These are phyloP conservation scores for Sympetrum striolatum DNA, from an alignment of 2,888 invertebrate genomes.

Conservation along the genomic window DNA sequence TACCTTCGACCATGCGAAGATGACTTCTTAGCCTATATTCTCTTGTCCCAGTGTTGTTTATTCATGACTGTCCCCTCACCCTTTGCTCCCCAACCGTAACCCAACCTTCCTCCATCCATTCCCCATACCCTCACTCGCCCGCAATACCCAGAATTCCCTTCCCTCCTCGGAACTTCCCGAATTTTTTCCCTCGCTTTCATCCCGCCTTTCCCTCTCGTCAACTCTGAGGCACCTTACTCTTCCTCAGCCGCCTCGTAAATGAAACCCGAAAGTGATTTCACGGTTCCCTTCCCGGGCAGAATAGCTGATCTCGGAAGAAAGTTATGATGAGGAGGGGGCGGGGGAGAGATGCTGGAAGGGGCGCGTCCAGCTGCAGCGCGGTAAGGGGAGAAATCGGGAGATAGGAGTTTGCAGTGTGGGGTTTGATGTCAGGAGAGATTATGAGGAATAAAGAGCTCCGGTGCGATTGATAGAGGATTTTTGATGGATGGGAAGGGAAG, in stretches of 20 bases:
- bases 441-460: background rate
- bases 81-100: too few relatives aligned
- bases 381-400: background rate
- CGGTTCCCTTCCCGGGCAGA: conserved; percentile 27
- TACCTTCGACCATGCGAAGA: too few relatives aligned
- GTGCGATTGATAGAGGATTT: background rate
- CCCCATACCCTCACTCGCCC: background rate
- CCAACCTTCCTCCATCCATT: background rate
- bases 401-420: background rate
- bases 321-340: background rate
- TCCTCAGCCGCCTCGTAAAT: background rate
- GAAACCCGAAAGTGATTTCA: conserved; percentile 41
- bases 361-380: background rate
- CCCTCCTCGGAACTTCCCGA: background rate
- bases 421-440: background rate
- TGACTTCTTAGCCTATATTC: too few relatives aligned
- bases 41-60: too few relatives aligned
- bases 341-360: background rate
- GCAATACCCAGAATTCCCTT: background rate
- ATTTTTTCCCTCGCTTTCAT: background rate
- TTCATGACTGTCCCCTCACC: too few relatives aligned
- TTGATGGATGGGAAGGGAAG: background rate
- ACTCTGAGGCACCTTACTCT: background rate
- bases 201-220: background rate
- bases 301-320: conserved; percentile 28